Base-by-base conservation (phyloP, 2,113 vertebrate species). In the Aleadryas rufinucha region DNA sequence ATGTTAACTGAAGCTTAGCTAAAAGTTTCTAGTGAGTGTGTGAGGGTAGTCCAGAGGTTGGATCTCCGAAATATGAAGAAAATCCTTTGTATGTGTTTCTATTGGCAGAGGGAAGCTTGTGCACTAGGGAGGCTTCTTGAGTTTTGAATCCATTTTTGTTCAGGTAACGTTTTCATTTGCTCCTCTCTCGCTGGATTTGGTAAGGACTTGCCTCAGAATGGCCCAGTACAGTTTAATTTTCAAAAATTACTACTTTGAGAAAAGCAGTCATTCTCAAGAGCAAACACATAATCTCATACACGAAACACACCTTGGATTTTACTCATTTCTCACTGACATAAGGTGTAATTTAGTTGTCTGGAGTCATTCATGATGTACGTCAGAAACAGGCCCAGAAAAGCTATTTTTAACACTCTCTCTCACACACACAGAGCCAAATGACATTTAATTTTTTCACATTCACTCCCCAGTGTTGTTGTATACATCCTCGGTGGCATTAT, bases 301-400 rank as follows among this genome's bases (percentile, higher is more conserved):
- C 0, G 0, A 87, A 93, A 84, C 52, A 93, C 83, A 93, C 90
- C 90, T 94, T 87, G 65, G 44, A 60, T 84, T 90, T 94, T 90
- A 64, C 28, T 96, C 64, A 89, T 88, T 93, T 94, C 80, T 95
- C 69, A 57, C n/a, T 92, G 84, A 86, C 88, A 87, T 52, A 84
- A 81, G 72, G 69, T 93, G 56, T 95, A 96, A 97, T 96, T 96
- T 94, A 90, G 86, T 82, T 94, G 90, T 93, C 90, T 90, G 47
- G 88, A 96, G 79, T 79, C 23, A 81, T 83, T 94, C 6, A 8
- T 95, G 80, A 95, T 94, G 84, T 78, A 96, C 4, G 0, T 87
- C 83, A 94, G 86, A 78, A 88, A 70, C 49, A 84, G 65, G 28
- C 80, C 68, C 53, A 92, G 64, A 69, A 92, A 90, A 61, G 57